phyloP scores from a whole-genome alignment of 2,113 vertebrate genomes.

The Shinisaurus crocodilurus region DNA sequence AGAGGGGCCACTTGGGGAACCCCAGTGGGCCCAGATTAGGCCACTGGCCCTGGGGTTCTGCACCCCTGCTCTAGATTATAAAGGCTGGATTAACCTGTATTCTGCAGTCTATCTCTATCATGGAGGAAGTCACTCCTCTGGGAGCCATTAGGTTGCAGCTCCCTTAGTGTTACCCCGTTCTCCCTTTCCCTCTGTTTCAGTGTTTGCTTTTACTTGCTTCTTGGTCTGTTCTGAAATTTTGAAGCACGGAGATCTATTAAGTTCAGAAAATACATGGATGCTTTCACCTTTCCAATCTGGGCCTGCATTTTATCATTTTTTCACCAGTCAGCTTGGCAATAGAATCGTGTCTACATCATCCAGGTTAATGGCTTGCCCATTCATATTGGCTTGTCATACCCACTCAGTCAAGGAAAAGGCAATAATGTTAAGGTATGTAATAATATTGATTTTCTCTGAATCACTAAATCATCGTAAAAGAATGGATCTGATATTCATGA shows the following conservation, averaged over 20 bases:
- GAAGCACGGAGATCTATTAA: not conserved
- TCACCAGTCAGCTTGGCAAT: not conserved
- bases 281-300: not conserved
- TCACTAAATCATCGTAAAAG: conserved; percentile 42
- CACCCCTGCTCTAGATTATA: no score
- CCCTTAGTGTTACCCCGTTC: no score
- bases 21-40: no score
- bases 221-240: not conserved
- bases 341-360: conserved; percentile 14
- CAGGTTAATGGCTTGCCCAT: conserved; percentile 42
- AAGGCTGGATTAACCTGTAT: no score
- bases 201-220: not conserved
- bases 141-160: no score
- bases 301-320: not conserved
- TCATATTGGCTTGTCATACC: conserved; percentile 17
- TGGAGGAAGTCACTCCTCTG: no score
- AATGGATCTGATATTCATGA: conserved; percentile 42
- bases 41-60: no score
- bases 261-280: not conserved
- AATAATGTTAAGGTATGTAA: conserved; percentile 39
- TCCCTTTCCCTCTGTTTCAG: no score
- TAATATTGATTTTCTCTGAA: conserved; percentile 46
- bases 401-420: conserved; percentile 30
- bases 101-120: no score
- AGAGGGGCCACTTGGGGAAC: no score